Evolutionary conservation across 2,888 invertebrate genomes (phyloP).

Genomic region (Disparrhopalites patrizii): DNA sequence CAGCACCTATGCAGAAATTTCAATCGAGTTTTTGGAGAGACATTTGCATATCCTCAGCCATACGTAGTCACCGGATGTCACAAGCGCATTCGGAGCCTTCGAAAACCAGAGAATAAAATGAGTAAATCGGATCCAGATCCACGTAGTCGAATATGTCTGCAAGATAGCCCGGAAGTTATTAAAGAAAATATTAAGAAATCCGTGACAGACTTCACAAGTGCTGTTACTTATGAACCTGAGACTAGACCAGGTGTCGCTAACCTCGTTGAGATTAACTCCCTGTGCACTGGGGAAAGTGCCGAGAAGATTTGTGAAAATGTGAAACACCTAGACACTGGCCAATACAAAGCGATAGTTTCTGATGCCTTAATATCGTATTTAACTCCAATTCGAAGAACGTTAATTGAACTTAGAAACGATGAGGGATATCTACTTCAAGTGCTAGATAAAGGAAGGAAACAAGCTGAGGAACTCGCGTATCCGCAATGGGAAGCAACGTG

Average conservation of each 20-base stretch:
- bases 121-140: slow-evolving; percentile 86
- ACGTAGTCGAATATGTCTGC: slow-evolving; percentile 73
- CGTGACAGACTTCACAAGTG: slow-evolving; percentile 81
- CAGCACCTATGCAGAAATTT: slow-evolving; percentile 76
- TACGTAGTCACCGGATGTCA: slow-evolving; percentile 55
- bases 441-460: slow-evolving; percentile 62
- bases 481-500: slow-evolving; percentile 63
- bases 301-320: slow-evolving; percentile 68
- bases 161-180: slow-evolving; percentile 68
- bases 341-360: slow-evolving; percentile 70
- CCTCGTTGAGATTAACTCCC: slow-evolving; percentile 76
- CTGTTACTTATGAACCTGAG: slow-evolving; percentile 74
- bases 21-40: slow-evolving; percentile 68
- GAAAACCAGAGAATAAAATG: slow-evolving; percentile 90
- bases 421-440: slow-evolving; percentile 62
- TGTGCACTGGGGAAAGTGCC: slow-evolving; percentile 63
- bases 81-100: slow-evolving; percentile 59
- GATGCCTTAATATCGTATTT: slow-evolving; percentile 68
- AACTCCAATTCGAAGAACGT: slow-evolving; percentile 64
- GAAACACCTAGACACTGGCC: slow-evolving; percentile 65
- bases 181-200: slow-evolving; percentile 75
- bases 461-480: slow-evolving; percentile 62
- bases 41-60: slow-evolving; percentile 72
- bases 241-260: slow-evolving; percentile 84
- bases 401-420: slow-evolving; percentile 59